These are phyloP conservation scores for Phoenoteleia sp. DNA, from an alignment of 2,888 invertebrate genomes.

Conservation along the genomic window DNA sequence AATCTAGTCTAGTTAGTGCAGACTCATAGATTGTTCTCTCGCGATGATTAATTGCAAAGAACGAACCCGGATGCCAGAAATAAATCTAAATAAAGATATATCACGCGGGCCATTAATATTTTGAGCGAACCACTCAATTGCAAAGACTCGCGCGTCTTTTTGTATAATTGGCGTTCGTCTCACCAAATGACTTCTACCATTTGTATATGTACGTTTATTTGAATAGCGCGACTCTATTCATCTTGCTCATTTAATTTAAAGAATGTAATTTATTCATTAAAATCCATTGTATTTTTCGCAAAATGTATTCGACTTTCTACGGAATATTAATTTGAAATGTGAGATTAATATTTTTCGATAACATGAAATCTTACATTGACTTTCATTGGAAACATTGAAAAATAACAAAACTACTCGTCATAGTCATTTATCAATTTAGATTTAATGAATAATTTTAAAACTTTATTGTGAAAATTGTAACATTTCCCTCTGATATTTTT, in stretches of 20 bases:
- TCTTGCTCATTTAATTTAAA: constrained; percentile 52
- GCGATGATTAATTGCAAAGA: constrained; percentile 77
- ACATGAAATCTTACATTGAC: no score
- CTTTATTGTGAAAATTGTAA: no score
- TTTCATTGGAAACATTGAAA: no score
- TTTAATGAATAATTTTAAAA: no score
- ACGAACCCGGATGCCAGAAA: constrained; percentile 71
- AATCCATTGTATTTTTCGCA: constrained; percentile 40
- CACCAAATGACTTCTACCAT: constrained; percentile 65
- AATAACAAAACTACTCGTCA: no score
- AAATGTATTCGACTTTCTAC: no score
- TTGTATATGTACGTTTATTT: constrained; percentile 58
- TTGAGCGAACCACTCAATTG: constrained; percentile 65
- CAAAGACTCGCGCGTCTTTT: constrained; percentile 60
- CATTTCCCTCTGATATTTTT: no score
- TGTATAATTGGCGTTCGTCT: constrained; percentile 65
- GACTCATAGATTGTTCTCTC: constrained; percentile 70
- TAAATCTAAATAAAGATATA: constrained; percentile 78
- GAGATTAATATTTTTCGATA: constrained; percentile 18
- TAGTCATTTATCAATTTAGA: no score
- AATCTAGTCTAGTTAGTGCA: constrained; percentile 76
- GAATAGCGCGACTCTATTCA: constrained; percentile 51
- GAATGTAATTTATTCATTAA: constrained; percentile 57
- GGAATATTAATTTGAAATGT: constrained; percentile 27
- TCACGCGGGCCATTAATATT: constrained; percentile 75